Percentiles rank a stretch among this genome's conserved stretches.
Conservation (phyloP, 2,797 vertebrate genomes). For the Rhabdomys pumilio region DNA sequence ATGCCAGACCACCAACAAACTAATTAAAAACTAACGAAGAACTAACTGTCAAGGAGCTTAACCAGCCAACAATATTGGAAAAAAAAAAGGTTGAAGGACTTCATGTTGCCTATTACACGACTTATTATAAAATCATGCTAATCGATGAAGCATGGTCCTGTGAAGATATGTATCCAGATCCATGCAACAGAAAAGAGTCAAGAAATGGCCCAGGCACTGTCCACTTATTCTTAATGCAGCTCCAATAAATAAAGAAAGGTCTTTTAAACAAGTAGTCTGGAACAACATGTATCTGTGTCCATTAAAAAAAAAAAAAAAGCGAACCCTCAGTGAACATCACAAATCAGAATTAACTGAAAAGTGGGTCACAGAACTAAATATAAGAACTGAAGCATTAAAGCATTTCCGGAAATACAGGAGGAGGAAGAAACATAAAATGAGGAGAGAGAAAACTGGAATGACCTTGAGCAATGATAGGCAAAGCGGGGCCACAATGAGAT, state of each 20-base stretch:
- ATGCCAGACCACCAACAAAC: background rate
- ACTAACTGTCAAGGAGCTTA: background rate
- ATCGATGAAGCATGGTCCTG: background rate
- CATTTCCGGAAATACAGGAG: background rate
- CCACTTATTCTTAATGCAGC: background rate
- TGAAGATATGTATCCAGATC: background rate
- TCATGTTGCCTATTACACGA: background rate
- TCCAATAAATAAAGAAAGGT: slow-evolving; percentile 27
- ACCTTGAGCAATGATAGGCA: slow-evolving; percentile 20
- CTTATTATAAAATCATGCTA: background rate
- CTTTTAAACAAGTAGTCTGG: slow-evolving; percentile 3
- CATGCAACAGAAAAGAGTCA: background rate
- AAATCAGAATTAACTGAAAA: slow-evolving; percentile 39
- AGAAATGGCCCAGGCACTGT: background rate
- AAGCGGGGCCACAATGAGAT: slow-evolving; percentile 26
- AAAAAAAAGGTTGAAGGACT: background rate
- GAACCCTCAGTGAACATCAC: slow-evolving; percentile 1
- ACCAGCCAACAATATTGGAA: background rate
- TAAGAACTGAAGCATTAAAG: slow-evolving; percentile 1
- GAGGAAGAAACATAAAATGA: too few relatives aligned
- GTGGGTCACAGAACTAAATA: background rate
- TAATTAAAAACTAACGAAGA: background rate
- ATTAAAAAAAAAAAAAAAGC: background rate
- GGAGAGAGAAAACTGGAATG: slow-evolving; percentile 1
- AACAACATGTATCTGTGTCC: background rate